These are phyloP conservation scores for Diloba caeruleocephala DNA, from an alignment of 2,888 invertebrate species.

Conservation along the genomic window DNA sequence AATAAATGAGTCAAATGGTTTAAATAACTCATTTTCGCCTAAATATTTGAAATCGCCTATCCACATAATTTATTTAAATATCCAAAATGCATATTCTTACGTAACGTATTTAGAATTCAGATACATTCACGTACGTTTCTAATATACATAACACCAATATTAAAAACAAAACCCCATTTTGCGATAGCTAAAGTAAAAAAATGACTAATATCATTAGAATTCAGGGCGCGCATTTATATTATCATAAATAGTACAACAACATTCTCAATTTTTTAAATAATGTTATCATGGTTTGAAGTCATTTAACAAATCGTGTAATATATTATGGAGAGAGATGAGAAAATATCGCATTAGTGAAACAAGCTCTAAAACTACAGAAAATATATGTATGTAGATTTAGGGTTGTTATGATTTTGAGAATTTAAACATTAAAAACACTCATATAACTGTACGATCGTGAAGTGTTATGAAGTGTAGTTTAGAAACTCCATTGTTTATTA, in stretches of 20 bases:
- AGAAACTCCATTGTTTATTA: conserved; percentile 1
- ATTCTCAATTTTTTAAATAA: conserved; percentile 6
- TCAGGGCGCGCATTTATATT: background rate
- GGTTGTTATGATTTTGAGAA: background rate
- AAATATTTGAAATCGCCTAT: too few species aligned
- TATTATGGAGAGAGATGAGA: background rate
- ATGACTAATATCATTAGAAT: background rate
- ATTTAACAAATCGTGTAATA: background rate
- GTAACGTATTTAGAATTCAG: too few species aligned
- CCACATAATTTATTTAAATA: too few species aligned
- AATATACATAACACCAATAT: too few species aligned
- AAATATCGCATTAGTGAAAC: background rate
- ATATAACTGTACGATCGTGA: conserved; percentile 1
- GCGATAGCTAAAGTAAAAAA: background rate
- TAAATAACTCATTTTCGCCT: too few species aligned
- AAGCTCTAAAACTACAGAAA: conserved; percentile 1
- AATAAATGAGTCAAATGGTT: too few species aligned
- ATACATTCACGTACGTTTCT: too few species aligned
- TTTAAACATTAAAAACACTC: conserved; percentile 7
- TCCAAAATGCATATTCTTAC: too few species aligned
- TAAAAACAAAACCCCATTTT: background rate
- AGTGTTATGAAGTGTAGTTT: background rate
- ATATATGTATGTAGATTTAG: conserved; percentile 1
- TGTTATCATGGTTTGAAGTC: conserved; percentile 1
- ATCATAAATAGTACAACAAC: background rate